Base-by-base conservation (phyloP, 2,113 vertebrate genomes). In the Myotis yumanensis region DNA sequence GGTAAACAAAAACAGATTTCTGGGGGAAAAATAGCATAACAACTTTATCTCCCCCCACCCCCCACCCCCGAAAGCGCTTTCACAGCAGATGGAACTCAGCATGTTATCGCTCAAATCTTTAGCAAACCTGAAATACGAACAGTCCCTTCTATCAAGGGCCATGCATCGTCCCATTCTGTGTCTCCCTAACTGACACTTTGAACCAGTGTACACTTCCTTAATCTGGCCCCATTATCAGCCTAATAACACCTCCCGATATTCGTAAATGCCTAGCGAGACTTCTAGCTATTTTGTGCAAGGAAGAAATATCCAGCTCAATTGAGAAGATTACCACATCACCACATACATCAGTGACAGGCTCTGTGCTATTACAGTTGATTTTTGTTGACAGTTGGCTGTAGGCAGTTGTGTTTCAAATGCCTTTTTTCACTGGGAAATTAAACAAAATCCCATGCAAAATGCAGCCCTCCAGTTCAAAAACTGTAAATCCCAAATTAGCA, bases 401-500 rank as follows among this genome's bases (percentile, higher is more conserved):
- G 98, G 98, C 98, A 98, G 98, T 98, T 98, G 98, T 98, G 98
- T 98, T 98, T 98, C 98, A 98, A 98, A 98, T 98, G 98, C 94
- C 97, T 98, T 98, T 98, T 98, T 98, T 98, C 98, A 97, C 97
- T 98, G 97, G 98, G 97, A 99, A 99, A 99, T 99, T 98, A 99
- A 99, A 98, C 98, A 99, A 98, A 98, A 98, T 99, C 98, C 98
- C 98, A 98, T 98, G 98, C 98, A 98, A 98, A 98, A 98, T 98
- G 98, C 97, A 98, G 97, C 97, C 97, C 98, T 98, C 98, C 97
- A 98, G 97, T 98, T 98, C 98, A 99, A 99, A 99, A 98, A 97
- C 97, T 98, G 97, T 97, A 98, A 99, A 99, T 98, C 98, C 98
- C 98, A 99, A 99, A 99, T 99, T 99, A 99, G 99, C 99, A 99